A percentile compares a stretch with the other conserved stretches of the same genome.
Evolutionary conservation across 2,797 vertebrate species (phyloP).

Genomic region (Microchirus variegatus): DNA sequence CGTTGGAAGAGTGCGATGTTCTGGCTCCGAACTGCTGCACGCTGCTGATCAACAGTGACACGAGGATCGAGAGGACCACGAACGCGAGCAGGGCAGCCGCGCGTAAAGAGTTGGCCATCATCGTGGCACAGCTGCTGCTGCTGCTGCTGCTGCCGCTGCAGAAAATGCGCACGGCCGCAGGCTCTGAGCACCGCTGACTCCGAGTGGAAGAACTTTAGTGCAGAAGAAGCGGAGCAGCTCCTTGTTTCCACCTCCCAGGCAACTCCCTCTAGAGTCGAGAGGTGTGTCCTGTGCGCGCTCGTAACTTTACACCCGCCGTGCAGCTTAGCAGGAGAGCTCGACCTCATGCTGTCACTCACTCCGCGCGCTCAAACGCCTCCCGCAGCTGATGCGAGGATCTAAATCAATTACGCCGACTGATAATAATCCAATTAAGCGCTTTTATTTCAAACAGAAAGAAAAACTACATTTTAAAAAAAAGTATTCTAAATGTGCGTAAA

Average conservation of each 20-base stretch:
- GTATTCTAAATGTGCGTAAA: too few relatives aligned
- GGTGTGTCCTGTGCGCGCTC: slow-evolving; percentile 72
- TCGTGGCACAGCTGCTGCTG: slow-evolving; percentile 33
- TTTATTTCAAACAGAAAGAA: not conserved
- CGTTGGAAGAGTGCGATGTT: slow-evolving; percentile 45
- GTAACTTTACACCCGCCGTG: slow-evolving; percentile 72
- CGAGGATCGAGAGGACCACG: slow-evolving; percentile 74
- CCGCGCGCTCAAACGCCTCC: slow-evolving; percentile 17
- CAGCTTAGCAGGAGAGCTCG: slow-evolving; percentile 51
- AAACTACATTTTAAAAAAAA: too few relatives aligned
- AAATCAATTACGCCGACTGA: not conserved
- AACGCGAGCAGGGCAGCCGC: slow-evolving; percentile 75
- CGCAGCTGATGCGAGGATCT: not conserved
- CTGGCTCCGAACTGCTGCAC: slow-evolving; percentile 77
- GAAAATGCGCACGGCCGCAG: slow-evolving; percentile 23
- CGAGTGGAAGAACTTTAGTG: not conserved
- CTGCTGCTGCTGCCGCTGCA: not conserved
- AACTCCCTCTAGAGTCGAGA: slow-evolving; percentile 77
- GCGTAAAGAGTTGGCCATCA: slow-evolving; percentile 73
- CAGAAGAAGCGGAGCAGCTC: slow-evolving; percentile 45
- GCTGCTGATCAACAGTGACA: slow-evolving; percentile 76
- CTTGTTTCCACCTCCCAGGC: slow-evolving; percentile 66
- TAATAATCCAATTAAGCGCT: not conserved
- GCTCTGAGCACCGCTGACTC: slow-evolving; percentile 31
- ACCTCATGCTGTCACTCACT: slow-evolving; percentile 46